Conservation (phyloP, 2,888 invertebrate genomes). For the Aphrophora alni region DNA sequence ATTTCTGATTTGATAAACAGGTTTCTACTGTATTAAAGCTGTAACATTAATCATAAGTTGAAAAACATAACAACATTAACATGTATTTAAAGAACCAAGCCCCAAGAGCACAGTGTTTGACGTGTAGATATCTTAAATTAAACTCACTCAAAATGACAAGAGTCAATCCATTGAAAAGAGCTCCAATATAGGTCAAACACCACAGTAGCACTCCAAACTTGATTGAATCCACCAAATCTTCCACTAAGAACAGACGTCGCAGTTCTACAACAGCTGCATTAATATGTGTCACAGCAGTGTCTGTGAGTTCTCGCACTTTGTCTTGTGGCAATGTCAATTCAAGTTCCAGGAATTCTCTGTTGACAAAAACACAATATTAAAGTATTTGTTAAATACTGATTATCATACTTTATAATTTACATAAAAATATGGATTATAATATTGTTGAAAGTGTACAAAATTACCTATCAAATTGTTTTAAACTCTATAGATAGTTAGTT, state of each 20-base stretch:
- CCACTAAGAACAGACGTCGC: constrained; percentile 93
- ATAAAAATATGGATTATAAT: too few relatives aligned
- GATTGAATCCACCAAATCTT: constrained; percentile 94
- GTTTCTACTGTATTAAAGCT: too few relatives aligned
- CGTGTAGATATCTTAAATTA: too few relatives aligned
- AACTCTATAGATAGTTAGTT: too few relatives aligned
- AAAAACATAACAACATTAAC: too few relatives aligned
- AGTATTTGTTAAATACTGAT: too few relatives aligned
- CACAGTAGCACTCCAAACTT: constrained; percentile 95
- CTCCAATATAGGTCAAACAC: constrained; percentile 96
- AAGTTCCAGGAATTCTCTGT: constrained; percentile 81
- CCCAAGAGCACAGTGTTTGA: too few relatives aligned
- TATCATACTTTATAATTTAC: too few relatives aligned
- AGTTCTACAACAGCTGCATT: constrained; percentile 84
- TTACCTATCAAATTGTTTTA: background rate
- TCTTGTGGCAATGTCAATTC: constrained; percentile 90
- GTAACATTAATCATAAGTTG: too few relatives aligned
- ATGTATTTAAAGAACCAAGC: too few relatives aligned
- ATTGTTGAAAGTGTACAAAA: too few relatives aligned
- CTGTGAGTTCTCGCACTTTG: constrained; percentile 87
- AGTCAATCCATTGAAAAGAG: constrained; percentile 99
- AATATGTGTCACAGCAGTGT: constrained; percentile 84
- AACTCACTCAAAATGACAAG: constrained; percentile 90
- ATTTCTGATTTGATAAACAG: too few relatives aligned
- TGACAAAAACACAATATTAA: constrained; percentile 51